Conservation (phyloP, 2,888 invertebrate genomes). For the Folsomia candida region DNA sequence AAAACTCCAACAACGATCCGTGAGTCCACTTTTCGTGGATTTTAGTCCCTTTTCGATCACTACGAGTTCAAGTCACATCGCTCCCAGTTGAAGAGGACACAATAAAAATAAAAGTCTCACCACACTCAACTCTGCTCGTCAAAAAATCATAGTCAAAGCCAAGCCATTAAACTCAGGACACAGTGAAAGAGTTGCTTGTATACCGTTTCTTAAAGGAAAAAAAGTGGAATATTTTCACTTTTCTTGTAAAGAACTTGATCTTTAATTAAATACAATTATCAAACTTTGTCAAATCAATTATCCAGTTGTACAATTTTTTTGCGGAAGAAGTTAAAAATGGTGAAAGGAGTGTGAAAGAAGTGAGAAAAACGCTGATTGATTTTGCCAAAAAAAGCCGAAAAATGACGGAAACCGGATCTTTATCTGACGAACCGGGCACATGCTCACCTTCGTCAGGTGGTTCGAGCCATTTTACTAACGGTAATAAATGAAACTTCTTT, state of each 20-base stretch:
- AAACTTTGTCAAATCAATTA: too few relatives aligned
- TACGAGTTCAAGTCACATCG: background rate
- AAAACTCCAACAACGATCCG: background rate
- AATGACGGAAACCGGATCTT: slow-evolving; percentile 49
- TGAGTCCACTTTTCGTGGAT: background rate
- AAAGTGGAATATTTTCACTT: too few relatives aligned
- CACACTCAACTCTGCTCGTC: too few relatives aligned
- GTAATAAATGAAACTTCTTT: slow-evolving; percentile 33
- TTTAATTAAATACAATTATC: too few relatives aligned
- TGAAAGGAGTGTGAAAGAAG: background rate
- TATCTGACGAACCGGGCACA: slow-evolving; percentile 50
- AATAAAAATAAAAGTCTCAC: background rate
- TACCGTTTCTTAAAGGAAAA: too few relatives aligned
- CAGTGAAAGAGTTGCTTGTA: too few relatives aligned
- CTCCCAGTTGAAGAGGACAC: background rate
- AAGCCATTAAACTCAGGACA: too few relatives aligned
- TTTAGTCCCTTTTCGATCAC: slow-evolving; percentile 4
- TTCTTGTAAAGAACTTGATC: too few relatives aligned
- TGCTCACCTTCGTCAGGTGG: slow-evolving; percentile 49
- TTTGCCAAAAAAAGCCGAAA: slow-evolving; percentile 8
- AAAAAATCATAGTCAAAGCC: too few relatives aligned
- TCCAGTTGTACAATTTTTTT: too few relatives aligned
- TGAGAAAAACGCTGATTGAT: background rate
- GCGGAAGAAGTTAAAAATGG: too few relatives aligned
- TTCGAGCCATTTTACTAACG: slow-evolving; percentile 36